Evolutionary conservation across 2,797 vertebrate genomes (phyloP).

Genomic region (Etheostoma perlongum): DNA sequence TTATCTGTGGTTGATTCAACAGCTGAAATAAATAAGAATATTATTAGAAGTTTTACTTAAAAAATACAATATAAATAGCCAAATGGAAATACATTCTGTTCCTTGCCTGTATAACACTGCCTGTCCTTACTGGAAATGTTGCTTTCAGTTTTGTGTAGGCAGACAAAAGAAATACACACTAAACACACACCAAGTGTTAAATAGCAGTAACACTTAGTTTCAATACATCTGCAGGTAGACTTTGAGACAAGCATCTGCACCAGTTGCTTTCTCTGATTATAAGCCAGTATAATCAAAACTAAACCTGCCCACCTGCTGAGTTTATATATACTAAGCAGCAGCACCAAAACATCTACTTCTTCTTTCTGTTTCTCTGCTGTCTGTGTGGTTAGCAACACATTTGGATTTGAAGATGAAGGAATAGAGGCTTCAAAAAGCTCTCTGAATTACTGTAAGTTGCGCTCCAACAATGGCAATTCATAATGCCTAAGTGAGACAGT

Average conservation of each 20-base stretch:
- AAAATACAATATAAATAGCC: not conserved
- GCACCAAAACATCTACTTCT: conserved; percentile 12
- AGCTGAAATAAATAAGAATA: conserved; percentile 7
- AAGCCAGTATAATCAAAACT: conserved; percentile 13
- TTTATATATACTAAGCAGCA: conserved; percentile 19
- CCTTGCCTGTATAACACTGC: not conserved
- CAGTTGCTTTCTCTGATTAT: conserved; percentile 12
- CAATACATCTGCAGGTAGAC: conserved; percentile 22
- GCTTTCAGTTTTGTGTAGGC: conserved; percentile 16
- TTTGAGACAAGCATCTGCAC: not conserved
- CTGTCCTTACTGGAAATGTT: not conserved
- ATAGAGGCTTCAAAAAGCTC: not conserved
- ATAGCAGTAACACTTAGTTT: conserved; percentile 4
- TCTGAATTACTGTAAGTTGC: not conserved
- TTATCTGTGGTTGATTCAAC: conserved; percentile 4
- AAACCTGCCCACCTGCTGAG: not conserved
- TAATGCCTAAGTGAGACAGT: not conserved
- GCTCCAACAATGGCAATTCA: too few species aligned
- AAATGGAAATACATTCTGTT: conserved; percentile 23
- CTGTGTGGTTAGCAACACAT: not conserved
- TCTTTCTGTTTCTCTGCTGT: conserved; percentile 1
- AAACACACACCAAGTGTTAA: not conserved
- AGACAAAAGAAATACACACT: not conserved
- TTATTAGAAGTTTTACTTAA: conserved; percentile 12
- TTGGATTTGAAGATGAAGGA: not conserved